Evolutionary conservation across 2,888 invertebrate species (phyloP).

Genomic region (Mythimna impura): DNA sequence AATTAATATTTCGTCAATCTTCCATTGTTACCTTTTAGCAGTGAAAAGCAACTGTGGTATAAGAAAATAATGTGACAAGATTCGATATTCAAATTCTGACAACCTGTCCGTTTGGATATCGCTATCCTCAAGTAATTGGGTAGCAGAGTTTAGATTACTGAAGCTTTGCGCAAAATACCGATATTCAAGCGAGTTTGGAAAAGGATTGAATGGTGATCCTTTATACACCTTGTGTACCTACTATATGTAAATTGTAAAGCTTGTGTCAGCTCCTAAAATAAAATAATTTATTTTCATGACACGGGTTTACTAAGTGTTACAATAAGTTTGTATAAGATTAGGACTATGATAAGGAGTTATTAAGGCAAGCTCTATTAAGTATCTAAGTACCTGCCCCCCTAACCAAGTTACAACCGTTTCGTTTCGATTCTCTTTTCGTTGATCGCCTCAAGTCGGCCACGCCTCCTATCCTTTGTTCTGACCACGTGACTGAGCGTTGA

Average conservation of each 20-base stretch:
- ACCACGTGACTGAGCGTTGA: too few relatives aligned
- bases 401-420: too few relatives aligned
- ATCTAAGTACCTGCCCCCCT: too few relatives aligned
- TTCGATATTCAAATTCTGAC: slow-evolving; percentile 17
- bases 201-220: neutral
- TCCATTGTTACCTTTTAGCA: neutral
- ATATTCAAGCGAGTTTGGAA: neutral
- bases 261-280: neutral
- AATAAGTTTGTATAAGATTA: too few relatives aligned
- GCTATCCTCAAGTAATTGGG: slow-evolving; percentile 15
- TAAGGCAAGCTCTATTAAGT: too few relatives aligned
- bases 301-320: too few relatives aligned
- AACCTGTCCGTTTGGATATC: slow-evolving; percentile 12
- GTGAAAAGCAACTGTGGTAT: neutral
- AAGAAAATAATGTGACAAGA: neutral
- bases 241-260: neutral
- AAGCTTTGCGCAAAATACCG: neutral
- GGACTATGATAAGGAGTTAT: too few relatives aligned
- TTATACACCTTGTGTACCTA: neutral
- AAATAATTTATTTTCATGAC: too few relatives aligned
- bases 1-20: neutral
- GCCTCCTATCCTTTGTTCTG: too few relatives aligned
- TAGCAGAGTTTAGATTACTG: neutral
- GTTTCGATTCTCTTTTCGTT: too few relatives aligned
- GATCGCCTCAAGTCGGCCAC: too few relatives aligned